Conservation (phyloP, 2,113 vertebrate species). For the Calidris pugnax region DNA sequence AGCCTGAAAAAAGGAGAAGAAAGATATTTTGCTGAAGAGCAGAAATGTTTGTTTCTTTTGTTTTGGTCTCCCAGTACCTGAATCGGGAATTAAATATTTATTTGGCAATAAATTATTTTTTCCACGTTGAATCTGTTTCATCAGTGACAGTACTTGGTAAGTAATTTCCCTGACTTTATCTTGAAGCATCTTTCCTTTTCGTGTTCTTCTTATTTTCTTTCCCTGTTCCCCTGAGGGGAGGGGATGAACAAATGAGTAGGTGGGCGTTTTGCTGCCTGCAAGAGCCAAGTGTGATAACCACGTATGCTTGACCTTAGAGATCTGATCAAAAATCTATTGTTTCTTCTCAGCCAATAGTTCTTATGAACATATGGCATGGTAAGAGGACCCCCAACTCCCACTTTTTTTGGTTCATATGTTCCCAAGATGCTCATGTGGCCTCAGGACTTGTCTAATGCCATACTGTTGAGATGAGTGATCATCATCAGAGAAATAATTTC, state of each 20-base stretch:
- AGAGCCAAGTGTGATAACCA: no score
- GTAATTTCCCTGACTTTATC: no score
- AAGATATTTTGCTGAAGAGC: no score
- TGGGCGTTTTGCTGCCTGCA: background rate
- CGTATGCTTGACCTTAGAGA: fast-evolving
- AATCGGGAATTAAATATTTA: no score
- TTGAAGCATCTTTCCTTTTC: no score
- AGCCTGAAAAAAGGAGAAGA: no score
- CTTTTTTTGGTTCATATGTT: background rate
- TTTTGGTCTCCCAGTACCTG: no score
- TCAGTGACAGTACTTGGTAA: no score
- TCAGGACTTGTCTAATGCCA: background rate
- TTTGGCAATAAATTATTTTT: no score
- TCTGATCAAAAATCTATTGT: background rate
- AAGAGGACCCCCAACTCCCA: background rate
- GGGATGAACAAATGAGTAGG: background rate
- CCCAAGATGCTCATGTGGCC: background rate
- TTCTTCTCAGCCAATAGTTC: background rate
- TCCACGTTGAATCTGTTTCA: no score
- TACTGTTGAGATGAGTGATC: background rate
- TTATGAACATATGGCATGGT: background rate
- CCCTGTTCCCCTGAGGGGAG: background rate
- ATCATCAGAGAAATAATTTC: background rate
- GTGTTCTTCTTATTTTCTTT: background rate
- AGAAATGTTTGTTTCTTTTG: no score